phyloP scores from a whole-genome alignment of 2,888 invertebrate genomes.

The Melinopterus prodromus region DNA sequence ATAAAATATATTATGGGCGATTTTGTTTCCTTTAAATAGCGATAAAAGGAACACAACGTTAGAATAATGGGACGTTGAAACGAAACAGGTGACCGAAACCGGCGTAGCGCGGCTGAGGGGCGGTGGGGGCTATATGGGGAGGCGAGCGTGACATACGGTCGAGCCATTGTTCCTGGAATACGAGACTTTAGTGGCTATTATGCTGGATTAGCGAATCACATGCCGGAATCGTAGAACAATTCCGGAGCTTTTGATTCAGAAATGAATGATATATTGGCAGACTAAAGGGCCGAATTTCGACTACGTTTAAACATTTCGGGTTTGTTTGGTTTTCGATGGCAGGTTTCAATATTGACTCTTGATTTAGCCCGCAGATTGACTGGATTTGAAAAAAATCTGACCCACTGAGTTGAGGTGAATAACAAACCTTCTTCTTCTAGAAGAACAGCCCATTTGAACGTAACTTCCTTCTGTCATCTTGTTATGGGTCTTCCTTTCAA shows the following conservation, averaged over 20 bases:
- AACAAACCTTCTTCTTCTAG: too few species aligned
- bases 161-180: constrained; percentile 38
- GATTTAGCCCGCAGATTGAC: background rate
- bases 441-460: too few species aligned
- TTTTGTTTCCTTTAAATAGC: background rate
- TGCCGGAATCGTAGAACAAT: constrained; percentile 29
- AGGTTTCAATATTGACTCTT: background rate
- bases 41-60: background rate
- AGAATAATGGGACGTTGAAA: background rate
- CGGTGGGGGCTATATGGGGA: background rate
- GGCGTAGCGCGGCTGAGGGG: background rate
- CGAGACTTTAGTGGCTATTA: constrained; percentile 48
- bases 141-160: constrained; percentile 4
- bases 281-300: background rate
- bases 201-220: constrained; percentile 50
- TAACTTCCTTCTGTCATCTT: too few species aligned
- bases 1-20: too few species aligned
- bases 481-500: too few species aligned
- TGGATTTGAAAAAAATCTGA: too few species aligned
- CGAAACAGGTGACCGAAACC: constrained; percentile 25
- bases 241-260: background rate
- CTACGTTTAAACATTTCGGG: background rate
- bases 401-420: too few species aligned
- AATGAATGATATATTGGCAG: background rate
- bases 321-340: background rate